These are phyloP conservation scores for Ammodytes marinus DNA, from an alignment of 2,113 vertebrate genomes.

Conservation along the genomic window DNA sequence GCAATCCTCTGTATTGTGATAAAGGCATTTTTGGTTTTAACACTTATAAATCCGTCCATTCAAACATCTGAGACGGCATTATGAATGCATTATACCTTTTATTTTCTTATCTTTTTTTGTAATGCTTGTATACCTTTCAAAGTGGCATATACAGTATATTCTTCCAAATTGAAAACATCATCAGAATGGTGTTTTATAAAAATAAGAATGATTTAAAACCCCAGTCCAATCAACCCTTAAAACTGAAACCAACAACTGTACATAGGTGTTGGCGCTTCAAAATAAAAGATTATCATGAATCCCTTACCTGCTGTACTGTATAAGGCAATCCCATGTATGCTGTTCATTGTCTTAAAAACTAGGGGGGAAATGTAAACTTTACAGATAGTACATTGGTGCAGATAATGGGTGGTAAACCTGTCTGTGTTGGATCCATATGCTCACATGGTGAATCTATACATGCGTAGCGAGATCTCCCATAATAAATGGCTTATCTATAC, in stretches of 20 bases:
- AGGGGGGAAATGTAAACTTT: constrained; percentile 3
- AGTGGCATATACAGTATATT: constrained; percentile 25
- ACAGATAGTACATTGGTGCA: constrained; percentile 15
- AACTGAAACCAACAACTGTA: constrained; percentile 2
- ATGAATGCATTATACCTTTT: constrained; percentile 59
- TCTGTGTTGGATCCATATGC: constrained; percentile 54
- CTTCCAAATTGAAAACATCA: constrained; percentile 4
- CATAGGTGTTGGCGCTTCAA: background rate
- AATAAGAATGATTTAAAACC: constrained; percentile 18
- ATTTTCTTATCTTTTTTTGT: constrained; percentile 28
- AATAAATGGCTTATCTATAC: constrained; percentile 83
- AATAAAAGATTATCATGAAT: too few species aligned
- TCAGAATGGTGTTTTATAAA: background rate
- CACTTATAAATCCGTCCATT: constrained; percentile 74
- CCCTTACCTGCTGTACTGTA: too few species aligned
- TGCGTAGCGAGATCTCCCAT: constrained; percentile 44
- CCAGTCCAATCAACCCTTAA: background rate
- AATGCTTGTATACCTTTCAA: constrained; percentile 9
- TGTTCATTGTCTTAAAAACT: constrained; percentile 4
- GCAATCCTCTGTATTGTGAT: constrained; percentile 34
- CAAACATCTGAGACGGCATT: constrained; percentile 37
- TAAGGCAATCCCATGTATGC: background rate
- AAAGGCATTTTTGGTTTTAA: constrained; percentile 57
- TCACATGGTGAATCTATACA: constrained; percentile 66
- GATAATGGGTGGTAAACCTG: constrained; percentile 63